phyloP scores from a whole-genome alignment of 2,797 vertebrate species.

The Eurystomus glaucurus region DNA sequence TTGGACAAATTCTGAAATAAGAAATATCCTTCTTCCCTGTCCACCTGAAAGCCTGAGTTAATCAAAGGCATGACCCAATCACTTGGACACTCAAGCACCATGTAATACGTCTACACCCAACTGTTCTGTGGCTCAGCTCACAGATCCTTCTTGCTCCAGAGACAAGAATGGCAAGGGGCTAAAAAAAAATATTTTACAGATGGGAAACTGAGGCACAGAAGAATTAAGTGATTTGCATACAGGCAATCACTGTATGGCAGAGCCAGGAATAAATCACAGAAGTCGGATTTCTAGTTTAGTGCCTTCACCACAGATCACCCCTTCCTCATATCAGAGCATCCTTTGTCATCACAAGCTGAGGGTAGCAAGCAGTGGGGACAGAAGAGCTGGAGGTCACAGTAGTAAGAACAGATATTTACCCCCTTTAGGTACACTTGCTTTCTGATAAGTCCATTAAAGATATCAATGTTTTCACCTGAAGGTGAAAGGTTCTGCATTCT shows the following conservation, averaged over 20 bases:
- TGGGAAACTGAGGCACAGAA: constrained; percentile 13
- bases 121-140: not conserved
- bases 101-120: not conserved
- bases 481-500: constrained; percentile 44
- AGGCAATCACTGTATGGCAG: not conserved
- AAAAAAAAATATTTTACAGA: not conserved
- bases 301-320: not conserved
- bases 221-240: not conserved
- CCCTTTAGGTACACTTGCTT: not conserved
- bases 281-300: not conserved
- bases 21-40: not conserved
- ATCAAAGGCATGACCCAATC: not conserved
- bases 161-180: not conserved
- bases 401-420: not conserved
- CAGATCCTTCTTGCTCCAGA: not conserved
- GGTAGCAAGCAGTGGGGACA: not conserved
- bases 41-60: not conserved
- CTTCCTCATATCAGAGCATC: not conserved
- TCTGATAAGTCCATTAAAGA: not conserved
- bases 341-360: not conserved
- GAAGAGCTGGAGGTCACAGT: not conserved
- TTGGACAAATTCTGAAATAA: not conserved
- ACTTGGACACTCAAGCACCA: not conserved
- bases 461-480: constrained; percentile 19
- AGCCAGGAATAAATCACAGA: not conserved